Evolutionary conservation across 1,140 invertebrate genomes (phyloP).

Genomic region (Rhopalosiphum maidis): DNA sequence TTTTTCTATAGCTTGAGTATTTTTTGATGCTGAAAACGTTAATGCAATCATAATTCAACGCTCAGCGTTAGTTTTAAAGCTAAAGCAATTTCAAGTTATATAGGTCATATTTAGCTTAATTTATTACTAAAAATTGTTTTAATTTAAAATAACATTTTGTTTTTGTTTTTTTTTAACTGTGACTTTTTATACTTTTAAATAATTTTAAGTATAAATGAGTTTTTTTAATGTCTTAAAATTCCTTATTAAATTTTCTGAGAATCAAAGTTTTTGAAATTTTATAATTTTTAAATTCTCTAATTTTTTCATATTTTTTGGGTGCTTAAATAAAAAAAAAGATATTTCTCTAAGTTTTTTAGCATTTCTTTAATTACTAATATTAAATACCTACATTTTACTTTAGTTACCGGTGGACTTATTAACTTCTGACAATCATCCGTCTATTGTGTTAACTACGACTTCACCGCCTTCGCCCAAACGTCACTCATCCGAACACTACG

Average conservation of each 20-base stretch:
- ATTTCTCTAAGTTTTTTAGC: background rate
- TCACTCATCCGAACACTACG: conserved; percentile 41
- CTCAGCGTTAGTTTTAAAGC: background rate
- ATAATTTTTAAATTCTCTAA: background rate
- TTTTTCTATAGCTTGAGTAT: background rate
- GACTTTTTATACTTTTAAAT: background rate
- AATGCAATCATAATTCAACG: background rate
- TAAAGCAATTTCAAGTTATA: background rate
- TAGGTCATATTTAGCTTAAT: background rate
- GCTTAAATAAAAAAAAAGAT: background rate
- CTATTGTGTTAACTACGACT: background rate
- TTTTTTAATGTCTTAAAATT: background rate
- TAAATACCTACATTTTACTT: background rate
- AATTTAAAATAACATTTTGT: conserved; percentile 14
- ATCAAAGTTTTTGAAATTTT: background rate
- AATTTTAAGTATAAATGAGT: background rate
- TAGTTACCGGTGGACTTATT: conserved; percentile 46
- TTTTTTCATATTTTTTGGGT: background rate
- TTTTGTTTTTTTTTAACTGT: background rate
- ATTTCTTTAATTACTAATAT: background rate
- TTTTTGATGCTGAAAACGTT: background rate
- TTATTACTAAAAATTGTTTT: conserved; percentile 13
- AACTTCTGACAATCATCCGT: conserved; percentile 46
- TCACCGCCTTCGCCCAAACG: conserved; percentile 25
- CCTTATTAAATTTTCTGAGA: background rate